Percentiles rank a stretch among this genome's conserved stretches.
Conservation (phyloP, 2,797 vertebrate species). For the Pogoniulus pusillus region DNA sequence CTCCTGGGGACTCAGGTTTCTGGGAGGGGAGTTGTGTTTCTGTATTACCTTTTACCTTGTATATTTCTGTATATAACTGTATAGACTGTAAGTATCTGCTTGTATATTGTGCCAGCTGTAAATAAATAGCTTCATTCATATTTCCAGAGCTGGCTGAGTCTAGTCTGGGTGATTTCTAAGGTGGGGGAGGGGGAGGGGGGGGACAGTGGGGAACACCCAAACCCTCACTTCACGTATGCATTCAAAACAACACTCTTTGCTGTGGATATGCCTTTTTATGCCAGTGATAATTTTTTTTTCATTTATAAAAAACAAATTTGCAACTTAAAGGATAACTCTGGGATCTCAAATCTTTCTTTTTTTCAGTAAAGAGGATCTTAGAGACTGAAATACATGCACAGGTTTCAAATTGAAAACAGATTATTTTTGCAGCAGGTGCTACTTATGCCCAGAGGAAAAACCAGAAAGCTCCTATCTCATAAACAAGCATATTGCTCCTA, state of each 20-base stretch:
- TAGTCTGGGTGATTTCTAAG: no score
- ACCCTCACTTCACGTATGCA: not conserved
- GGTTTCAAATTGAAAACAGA: not conserved
- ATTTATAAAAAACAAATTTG: not conserved
- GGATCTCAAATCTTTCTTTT: not conserved
- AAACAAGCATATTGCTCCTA: not conserved
- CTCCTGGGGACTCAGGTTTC: no score
- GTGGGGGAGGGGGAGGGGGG: no score
- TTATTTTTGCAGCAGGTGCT: fast-evolving
- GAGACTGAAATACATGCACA: not conserved
- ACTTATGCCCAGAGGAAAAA: not conserved
- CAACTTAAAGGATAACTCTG: not conserved
- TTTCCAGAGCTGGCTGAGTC: no score
- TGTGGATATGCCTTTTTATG: not conserved
- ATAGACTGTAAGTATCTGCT: no score
- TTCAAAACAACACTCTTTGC: not conserved
- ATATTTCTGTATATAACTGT: no score
- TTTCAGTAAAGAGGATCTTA: not conserved
- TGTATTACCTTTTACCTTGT: no score
- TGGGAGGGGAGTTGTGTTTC: no score
- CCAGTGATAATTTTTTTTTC: not conserved
- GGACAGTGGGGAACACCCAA: no score
- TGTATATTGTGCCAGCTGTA: no score
- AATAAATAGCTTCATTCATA: no score
- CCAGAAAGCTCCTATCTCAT: not conserved